Evolutionary conservation across 2,113 vertebrate genomes (phyloP).

Genomic region (Phycodurus eques): DNA sequence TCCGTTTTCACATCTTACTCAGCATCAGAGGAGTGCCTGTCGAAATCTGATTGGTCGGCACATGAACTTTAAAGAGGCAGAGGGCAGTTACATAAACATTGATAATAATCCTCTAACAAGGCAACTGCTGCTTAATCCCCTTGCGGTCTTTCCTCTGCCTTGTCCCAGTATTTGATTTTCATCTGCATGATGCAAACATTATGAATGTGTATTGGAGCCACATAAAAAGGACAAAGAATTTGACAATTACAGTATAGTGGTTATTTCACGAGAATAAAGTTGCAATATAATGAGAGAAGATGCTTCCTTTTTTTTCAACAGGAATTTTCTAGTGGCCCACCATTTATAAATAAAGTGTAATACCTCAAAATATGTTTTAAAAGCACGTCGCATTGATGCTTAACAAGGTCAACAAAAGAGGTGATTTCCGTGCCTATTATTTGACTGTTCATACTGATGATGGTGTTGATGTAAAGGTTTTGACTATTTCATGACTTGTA

Average conservation of each 20-base stretch:
- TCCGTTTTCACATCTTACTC: slow-evolving; percentile 4
- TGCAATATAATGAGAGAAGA: neutral
- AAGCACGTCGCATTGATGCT: too few species aligned
- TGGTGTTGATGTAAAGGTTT: too few species aligned
- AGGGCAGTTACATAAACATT: slow-evolving; percentile 30
- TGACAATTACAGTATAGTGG: neutral
- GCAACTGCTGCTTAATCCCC: slow-evolving; percentile 13
- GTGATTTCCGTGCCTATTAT: too few species aligned
- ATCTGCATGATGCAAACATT: neutral
- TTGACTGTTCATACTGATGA: too few species aligned
- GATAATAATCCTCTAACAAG: slow-evolving; percentile 38
- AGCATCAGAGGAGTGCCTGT: neutral
- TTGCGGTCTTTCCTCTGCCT: neutral
- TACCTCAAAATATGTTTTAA: too few species aligned
- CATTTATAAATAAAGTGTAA: too few species aligned
- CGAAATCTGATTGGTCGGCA: neutral
- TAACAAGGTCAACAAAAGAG: too few species aligned
- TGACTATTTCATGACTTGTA: too few species aligned
- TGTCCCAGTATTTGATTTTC: slow-evolving; percentile 1
- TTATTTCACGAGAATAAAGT: too few species aligned
- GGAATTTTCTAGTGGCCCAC: too few species aligned
- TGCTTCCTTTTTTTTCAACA: too few species aligned
- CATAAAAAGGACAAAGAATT: neutral
- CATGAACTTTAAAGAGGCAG: slow-evolving; percentile 1
- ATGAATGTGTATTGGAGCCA: neutral